Evolutionary conservation across 2,113 vertebrate genomes (phyloP).

Genomic region (Bambusicola thoracicus): DNA sequence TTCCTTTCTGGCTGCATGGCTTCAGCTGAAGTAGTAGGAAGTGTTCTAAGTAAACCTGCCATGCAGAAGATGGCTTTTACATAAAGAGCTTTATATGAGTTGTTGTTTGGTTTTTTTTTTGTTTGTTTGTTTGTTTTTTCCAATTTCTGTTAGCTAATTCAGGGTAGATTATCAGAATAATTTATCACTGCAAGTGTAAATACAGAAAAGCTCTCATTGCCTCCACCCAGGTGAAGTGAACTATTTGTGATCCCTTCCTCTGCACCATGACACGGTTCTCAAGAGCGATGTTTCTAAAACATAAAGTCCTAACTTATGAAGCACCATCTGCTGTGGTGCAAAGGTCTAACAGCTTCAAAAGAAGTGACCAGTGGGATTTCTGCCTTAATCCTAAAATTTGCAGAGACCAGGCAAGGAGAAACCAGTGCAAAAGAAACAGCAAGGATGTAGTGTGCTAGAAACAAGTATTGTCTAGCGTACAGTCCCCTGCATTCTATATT

Average conservation of each 20-base stretch:
- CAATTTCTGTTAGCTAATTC: background rate
- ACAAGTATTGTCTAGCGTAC: background rate
- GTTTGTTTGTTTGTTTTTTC: background rate
- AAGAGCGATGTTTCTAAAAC: background rate
- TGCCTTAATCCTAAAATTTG: background rate
- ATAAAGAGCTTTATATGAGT: background rate
- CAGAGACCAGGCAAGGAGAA: background rate
- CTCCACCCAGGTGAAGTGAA: background rate
- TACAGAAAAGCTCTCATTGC: background rate
- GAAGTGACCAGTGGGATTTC: background rate
- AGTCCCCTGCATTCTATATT: fast-evolving
- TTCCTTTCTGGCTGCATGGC: background rate
- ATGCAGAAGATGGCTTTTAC: background rate
- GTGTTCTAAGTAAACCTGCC: background rate
- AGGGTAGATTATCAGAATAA: background rate
- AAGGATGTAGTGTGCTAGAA: background rate
- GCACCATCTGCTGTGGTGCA: background rate
- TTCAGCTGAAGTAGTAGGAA: background rate
- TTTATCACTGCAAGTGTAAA: background rate
- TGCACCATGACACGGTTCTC: background rate
- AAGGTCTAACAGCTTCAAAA: background rate
- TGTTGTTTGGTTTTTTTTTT: too few relatives aligned
- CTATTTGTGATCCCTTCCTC: background rate
- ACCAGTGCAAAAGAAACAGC: background rate
- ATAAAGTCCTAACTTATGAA: background rate